A percentile compares a stretch with the other conserved stretches of the same genome.
phyloP scores from a whole-genome alignment of 1,140 invertebrate species.

The Sitophilus oryzae region DNA sequence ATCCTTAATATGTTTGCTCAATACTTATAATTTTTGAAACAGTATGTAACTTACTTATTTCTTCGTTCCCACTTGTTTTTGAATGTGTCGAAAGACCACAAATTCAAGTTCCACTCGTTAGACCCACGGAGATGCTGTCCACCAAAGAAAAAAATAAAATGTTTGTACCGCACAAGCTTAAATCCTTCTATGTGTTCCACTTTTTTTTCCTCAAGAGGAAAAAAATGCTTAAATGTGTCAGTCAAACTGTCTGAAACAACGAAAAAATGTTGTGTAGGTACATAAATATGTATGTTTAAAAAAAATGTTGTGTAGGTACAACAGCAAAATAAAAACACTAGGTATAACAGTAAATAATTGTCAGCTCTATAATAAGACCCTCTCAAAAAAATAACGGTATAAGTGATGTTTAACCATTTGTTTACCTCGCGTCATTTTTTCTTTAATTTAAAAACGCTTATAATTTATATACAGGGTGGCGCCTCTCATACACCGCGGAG shows the following conservation, averaged over 20 bases:
- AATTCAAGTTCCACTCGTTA: conserved; percentile 35
- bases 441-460: too few species aligned
- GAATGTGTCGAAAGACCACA: conserved; percentile 35
- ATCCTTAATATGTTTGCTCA: background rate
- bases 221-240: conserved; percentile 12
- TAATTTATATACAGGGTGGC: too few species aligned
- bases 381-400: too few species aligned
- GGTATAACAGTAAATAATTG: too few species aligned
- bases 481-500: too few species aligned
- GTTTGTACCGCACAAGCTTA: conserved; percentile 32
- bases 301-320: background rate
- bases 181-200: conserved; percentile 27
- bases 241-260: conserved; percentile 11
- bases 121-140: conserved; percentile 32
- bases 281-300: background rate
- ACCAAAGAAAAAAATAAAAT: conserved; percentile 36
- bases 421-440: too few species aligned
- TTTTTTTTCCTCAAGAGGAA: conserved; percentile 25
- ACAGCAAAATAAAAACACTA: background rate
- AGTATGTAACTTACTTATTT: conserved; percentile 16
- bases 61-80: conserved; percentile 32
- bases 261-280: background rate
- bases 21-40: background rate
- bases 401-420: too few species aligned
- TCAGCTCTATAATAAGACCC: too few species aligned